Evolutionary conservation across 92 coral and sea anemone species (phyloP).

Genomic region (Muricea muricata): DNA sequence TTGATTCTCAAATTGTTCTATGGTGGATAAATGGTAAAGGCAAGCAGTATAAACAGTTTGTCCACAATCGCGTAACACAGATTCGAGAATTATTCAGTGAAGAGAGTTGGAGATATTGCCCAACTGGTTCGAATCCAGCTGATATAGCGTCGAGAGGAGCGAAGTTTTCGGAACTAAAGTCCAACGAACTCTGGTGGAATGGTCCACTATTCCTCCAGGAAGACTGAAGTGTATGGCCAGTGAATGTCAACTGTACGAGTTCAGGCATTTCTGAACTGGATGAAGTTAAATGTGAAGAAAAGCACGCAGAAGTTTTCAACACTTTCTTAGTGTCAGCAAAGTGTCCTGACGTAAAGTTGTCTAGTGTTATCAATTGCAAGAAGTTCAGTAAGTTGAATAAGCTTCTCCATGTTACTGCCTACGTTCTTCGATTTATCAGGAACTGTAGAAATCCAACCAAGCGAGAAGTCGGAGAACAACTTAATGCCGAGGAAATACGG

Average conservation of each 20-base stretch:
- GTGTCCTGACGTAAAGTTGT: neutral
- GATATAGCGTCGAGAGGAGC: constrained; percentile 52
- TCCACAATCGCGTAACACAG: constrained; percentile 46
- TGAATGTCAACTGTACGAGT: neutral
- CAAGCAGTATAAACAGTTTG: too few species aligned
- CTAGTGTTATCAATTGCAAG: constrained; percentile 2
- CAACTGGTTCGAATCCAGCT: constrained; percentile 50
- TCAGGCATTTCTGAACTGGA: neutral
- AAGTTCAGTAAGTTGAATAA: too few species aligned
- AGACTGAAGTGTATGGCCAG: constrained; percentile 19
- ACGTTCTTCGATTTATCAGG: too few species aligned
- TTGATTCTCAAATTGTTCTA: constrained; percentile 52
- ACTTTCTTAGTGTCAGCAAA: neutral
- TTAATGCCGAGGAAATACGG: constrained; percentile 11
- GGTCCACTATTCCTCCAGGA: constrained; percentile 15
- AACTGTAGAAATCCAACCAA: too few species aligned
- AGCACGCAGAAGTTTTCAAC: constrained; percentile 1
- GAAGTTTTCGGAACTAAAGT: constrained; percentile 29
- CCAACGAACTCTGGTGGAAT: too few species aligned
- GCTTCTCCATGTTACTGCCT: constrained; percentile 42
- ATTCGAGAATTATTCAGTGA: constrained; percentile 46
- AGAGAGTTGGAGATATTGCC: constrained; percentile 46
- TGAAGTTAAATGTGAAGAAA: too few species aligned
- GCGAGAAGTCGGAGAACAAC: too few species aligned
- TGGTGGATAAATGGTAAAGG: constrained; percentile 56